Evolutionary conservation across 2,797 vertebrate genomes (phyloP).

Genomic region (Hyperoplus lanceolatus): DNA sequence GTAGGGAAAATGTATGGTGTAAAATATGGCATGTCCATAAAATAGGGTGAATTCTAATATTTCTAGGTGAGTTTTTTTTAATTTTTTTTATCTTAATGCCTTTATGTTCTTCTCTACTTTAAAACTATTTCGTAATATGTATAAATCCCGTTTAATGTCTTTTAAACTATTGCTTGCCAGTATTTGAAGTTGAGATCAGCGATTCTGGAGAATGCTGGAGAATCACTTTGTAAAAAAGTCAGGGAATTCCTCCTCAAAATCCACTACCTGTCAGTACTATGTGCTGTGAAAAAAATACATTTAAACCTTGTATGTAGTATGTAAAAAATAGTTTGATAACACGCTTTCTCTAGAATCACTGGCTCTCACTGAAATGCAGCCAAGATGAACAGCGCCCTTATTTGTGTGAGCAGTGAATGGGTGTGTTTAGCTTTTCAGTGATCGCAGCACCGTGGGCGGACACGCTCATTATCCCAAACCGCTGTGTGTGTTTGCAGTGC

Average conservation of each 20-base stretch:
- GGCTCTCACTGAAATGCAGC: not conserved
- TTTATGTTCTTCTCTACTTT: no score
- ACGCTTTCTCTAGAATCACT: no score
- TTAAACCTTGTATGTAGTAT: no score
- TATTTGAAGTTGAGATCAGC: not conserved
- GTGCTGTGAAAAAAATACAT: no score
- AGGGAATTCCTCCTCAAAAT: no score
- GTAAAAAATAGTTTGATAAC: no score
- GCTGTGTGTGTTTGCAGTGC: constrained; percentile 47
- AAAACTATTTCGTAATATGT: not conserved
- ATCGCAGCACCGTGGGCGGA: constrained; percentile 37
- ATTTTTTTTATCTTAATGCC: no score
- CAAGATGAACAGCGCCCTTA: constrained; percentile 8
- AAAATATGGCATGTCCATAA: not conserved
- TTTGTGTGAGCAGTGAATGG: constrained; percentile 42
- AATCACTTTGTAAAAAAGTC: no score
- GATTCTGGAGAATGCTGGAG: no score
- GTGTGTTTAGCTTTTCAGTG: constrained; percentile 42
- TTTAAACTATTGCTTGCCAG: not conserved
- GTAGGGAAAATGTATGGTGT: not conserved
- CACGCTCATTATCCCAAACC: constrained; percentile 62
- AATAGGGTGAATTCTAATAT: not conserved
- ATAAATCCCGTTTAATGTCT: not conserved
- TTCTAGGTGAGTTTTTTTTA: not conserved
- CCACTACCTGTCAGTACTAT: no score